Conservation (phyloP, 2,797 vertebrate species). For the Gallinago solitaria region DNA sequence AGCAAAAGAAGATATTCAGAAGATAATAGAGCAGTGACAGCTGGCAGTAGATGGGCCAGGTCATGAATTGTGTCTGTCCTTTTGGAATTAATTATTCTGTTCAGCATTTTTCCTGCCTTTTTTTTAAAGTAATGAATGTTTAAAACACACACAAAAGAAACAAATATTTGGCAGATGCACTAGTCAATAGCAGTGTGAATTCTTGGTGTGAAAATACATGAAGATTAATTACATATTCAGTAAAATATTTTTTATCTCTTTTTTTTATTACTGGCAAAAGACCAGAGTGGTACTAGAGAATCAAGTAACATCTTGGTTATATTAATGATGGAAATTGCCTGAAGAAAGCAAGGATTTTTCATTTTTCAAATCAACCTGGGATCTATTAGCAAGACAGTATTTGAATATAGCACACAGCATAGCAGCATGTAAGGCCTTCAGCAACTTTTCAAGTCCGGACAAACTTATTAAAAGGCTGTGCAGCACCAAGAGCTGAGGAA, state of each 20-base stretch:
- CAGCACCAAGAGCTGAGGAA: not conserved
- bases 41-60: not conserved
- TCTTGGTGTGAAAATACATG: not conserved
- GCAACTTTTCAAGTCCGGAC: not conserved
- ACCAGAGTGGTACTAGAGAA: not conserved
- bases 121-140: not conserved
- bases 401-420: not conserved
- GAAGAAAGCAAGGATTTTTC: not conserved
- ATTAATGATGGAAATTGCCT: not conserved
- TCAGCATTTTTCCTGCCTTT: not conserved
- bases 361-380: not conserved
- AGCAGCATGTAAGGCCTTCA: not conserved
- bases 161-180: slow-evolving; percentile 4
- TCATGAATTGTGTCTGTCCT: not conserved
- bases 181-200: not conserved
- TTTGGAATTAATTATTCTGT: not conserved
- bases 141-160: not conserved
- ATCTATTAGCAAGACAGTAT: not conserved
- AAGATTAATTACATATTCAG: not conserved
- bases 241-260: not conserved
- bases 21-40: not conserved
- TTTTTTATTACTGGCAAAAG: not conserved
- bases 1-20: not conserved
- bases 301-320: not conserved
- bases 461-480: not conserved